Conservation (phyloP, 2,888 invertebrate genomes). For the Troglohyphantes excavatus region DNA sequence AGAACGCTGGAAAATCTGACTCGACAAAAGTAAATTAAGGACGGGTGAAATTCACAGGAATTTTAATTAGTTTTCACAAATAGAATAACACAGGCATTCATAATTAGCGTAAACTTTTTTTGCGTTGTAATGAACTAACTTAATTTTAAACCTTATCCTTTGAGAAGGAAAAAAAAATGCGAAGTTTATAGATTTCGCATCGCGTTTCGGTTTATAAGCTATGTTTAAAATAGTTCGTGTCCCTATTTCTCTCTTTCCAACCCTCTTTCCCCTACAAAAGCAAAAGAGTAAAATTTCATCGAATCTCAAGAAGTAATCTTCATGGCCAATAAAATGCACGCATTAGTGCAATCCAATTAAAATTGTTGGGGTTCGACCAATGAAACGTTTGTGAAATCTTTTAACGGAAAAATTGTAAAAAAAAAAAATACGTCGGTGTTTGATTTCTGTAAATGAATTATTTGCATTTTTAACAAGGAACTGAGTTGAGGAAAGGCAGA, state of each 20-base stretch:
- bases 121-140: background rate
- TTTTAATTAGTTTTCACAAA: slow-evolving; percentile 53
- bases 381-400: background rate
- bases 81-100: slow-evolving; percentile 17
- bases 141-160: slow-evolving; percentile 4
- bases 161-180: background rate
- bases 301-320: slow-evolving; percentile 3
- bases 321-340: background rate
- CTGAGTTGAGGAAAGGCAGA: too few relatives aligned
- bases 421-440: background rate
- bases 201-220: slow-evolving; percentile 12
- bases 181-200: slow-evolving; percentile 38
- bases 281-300: background rate
- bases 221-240: slow-evolving; percentile 17
- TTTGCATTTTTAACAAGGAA: background rate
- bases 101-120: slow-evolving; percentile 33
- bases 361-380: background rate
- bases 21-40: background rate
- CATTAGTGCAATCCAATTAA: background rate
- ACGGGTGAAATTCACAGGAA: slow-evolving; percentile 20
- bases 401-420: too few relatives aligned
- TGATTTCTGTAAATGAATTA: background rate
- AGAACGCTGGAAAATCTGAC: too few relatives aligned
- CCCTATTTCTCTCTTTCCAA: background rate
- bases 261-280: background rate